Evolutionary conservation across 2,888 invertebrate species (phyloP).

Genomic region (Catocala fraxini): DNA sequence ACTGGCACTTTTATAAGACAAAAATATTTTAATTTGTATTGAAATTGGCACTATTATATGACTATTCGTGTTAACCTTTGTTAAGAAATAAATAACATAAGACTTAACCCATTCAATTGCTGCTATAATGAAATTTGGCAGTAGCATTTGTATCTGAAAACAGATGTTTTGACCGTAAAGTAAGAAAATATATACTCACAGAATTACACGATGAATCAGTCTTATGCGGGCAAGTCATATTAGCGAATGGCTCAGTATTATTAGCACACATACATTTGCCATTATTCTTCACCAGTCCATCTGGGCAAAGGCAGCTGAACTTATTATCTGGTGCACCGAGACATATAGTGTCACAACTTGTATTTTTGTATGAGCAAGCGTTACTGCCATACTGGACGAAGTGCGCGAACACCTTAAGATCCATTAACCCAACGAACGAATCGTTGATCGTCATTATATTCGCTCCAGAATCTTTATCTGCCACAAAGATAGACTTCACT

Average conservation of each 20-base stretch:
- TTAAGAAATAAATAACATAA: no score
- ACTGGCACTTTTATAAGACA: no score
- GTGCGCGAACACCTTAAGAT: slow-evolving; percentile 93
- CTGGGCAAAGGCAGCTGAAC: slow-evolving; percentile 93
- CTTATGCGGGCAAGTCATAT: slow-evolving; percentile 91
- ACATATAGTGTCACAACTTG: slow-evolving; percentile 92
- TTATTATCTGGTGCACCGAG: slow-evolving; percentile 91
- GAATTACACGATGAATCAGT: slow-evolving; percentile 86
- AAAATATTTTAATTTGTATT: no score
- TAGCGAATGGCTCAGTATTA: slow-evolving; percentile 87
- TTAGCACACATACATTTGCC: slow-evolving; percentile 93
- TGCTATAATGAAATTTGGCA: no score
- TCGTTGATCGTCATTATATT: slow-evolving; percentile 88
- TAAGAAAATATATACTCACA: slow-evolving; percentile 60
- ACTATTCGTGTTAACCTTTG: no score
- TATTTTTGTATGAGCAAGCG: slow-evolving; percentile 88
- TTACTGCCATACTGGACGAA: slow-evolving; percentile 92
- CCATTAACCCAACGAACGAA: slow-evolving; percentile 92
- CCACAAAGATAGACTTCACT: slow-evolving; percentile 92
- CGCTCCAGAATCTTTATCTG: slow-evolving; percentile 92
- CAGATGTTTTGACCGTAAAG: no score
- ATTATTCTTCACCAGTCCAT: slow-evolving; percentile 88
- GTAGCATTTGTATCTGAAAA: no score
- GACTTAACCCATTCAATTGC: no score
- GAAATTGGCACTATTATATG: no score